Conservation (phyloP, 2,113 vertebrate species). For the Shinisaurus crocodilurus region DNA sequence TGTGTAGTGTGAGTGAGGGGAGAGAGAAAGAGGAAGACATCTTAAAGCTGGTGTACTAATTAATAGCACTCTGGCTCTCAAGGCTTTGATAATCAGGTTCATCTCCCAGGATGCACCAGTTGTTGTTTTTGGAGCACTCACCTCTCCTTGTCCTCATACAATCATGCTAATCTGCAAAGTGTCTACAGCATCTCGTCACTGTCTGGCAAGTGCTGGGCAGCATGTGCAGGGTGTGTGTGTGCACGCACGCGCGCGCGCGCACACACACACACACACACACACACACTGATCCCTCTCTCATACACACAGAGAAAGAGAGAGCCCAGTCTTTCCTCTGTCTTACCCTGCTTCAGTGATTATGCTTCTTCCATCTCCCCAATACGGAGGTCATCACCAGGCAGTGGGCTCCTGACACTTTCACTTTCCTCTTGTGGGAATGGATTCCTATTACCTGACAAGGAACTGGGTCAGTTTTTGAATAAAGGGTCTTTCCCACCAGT, state of each 20-base stretch:
- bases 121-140: constrained; percentile 18
- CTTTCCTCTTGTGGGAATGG: background rate
- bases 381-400: background rate
- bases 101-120: constrained; percentile 16
- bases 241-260: too few species aligned
- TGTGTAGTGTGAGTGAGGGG: background rate
- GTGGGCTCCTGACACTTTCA: background rate
- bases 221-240: background rate
- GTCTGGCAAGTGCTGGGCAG: too few species aligned
- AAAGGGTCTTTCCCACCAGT: background rate
- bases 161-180: constrained; percentile 18
- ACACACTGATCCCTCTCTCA: too few species aligned
- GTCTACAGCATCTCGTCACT: background rate
- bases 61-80: constrained; percentile 17
- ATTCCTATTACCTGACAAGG: background rate
- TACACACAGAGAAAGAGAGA: too few species aligned
- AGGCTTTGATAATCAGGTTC: constrained; percentile 26
- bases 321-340: background rate
- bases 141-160: constrained; percentile 38
- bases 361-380: background rate
- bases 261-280: too few species aligned
- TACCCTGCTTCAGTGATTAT: background rate
- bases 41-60: constrained; percentile 27
- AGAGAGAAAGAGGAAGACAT: background rate
- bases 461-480: background rate